Evolutionary conservation across 1,140 invertebrate genomes (phyloP).

Genomic region (Colletes latitarsis): DNA sequence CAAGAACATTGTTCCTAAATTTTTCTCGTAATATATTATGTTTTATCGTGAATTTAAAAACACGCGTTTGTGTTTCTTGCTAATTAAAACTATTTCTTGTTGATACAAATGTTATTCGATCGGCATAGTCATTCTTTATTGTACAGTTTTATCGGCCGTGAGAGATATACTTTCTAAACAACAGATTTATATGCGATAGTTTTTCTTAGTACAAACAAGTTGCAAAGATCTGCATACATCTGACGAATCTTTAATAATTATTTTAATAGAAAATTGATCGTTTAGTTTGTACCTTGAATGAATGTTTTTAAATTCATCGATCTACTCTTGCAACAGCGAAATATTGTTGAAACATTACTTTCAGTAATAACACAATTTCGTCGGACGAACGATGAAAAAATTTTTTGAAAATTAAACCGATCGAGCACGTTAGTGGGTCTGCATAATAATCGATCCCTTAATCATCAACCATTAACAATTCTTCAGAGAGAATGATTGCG

Average conservation of each 20-base stretch:
- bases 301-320: background rate
- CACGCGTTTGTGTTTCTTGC: background rate
- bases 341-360: background rate
- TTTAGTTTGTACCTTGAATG: too few species aligned
- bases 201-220: background rate
- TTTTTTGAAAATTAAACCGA: background rate
- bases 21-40: background rate
- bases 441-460: conserved; percentile 18
- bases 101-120: background rate
- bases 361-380: background rate
- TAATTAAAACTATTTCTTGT: background rate
- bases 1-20: background rate
- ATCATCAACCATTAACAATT: conserved; percentile 19
- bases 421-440: conserved; percentile 1
- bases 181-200: background rate
- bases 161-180: too few species aligned
- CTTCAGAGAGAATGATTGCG: conserved; percentile 10
- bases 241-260: too few species aligned
- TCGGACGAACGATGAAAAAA: too few species aligned
- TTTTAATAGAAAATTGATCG: too few species aligned
- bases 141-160: background rate
- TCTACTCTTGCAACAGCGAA: background rate
- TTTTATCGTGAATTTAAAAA: background rate
- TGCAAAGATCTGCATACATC: too few species aligned
- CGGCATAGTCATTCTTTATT: background rate